Evolutionary conservation across 2,888 invertebrate genomes (phyloP).

Genomic region (Drosophila falleni): DNA sequence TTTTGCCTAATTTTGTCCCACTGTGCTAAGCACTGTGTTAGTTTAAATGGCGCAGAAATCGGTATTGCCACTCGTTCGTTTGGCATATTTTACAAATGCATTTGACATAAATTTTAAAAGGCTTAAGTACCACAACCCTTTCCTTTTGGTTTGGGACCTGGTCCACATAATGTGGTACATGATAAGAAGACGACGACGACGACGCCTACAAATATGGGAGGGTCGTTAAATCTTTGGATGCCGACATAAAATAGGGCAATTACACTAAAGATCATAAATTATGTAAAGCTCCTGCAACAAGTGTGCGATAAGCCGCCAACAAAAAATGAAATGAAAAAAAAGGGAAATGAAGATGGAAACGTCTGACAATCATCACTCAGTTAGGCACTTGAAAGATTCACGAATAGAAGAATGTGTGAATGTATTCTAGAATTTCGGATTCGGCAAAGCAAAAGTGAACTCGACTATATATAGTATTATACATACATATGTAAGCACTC

Average conservation of each 20-base stretch:
- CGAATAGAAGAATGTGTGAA: slow-evolving; percentile 53
- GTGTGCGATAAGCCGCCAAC: slow-evolving; percentile 60
- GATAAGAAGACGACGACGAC: slow-evolving; percentile 59
- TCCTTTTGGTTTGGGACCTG: slow-evolving; percentile 7
- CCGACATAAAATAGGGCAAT: slow-evolving; percentile 74
- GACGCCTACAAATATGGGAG: slow-evolving; percentile 28
- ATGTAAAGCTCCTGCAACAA: slow-evolving; percentile 72
- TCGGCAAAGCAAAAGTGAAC: slow-evolving; percentile 22
- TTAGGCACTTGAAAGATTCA: slow-evolving; percentile 46
- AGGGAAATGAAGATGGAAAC: slow-evolving; percentile 22
- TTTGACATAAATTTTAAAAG: slow-evolving; percentile 81
- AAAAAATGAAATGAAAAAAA: slow-evolving; percentile 19
- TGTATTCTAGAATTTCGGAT: slow-evolving; percentile 30
- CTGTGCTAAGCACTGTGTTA: slow-evolving; percentile 54
- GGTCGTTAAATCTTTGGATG: slow-evolving; percentile 63
- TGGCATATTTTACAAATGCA: slow-evolving; percentile 81
- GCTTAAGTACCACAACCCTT: slow-evolving; percentile 59
- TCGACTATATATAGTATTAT: slow-evolving; percentile 21
- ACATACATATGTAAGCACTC: slow-evolving; percentile 34
- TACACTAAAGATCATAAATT: slow-evolving; percentile 74
- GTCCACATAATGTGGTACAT: slow-evolving; percentile 50
- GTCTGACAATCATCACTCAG: slow-evolving; percentile 74
- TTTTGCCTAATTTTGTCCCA: slow-evolving; percentile 20
- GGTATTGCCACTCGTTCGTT: slow-evolving; percentile 75
- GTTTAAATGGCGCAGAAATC: slow-evolving; percentile 75